These are phyloP conservation scores for Crocuta crocuta DNA, from an alignment of 2,113 vertebrate species.

Conservation along the genomic window DNA sequence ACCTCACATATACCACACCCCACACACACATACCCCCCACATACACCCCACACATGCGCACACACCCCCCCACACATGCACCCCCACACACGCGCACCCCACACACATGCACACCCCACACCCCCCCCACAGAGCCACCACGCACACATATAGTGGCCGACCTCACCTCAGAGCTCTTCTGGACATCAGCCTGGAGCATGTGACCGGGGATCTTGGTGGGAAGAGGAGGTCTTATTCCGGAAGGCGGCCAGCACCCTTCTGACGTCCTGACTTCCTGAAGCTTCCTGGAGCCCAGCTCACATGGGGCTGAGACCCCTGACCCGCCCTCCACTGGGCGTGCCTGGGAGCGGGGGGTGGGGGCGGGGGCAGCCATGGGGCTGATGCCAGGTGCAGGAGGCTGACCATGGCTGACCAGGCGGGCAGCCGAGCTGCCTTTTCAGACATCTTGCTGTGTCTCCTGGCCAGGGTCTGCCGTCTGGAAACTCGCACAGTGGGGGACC, in stretches of 20 bases:
- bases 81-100: too few species aligned
- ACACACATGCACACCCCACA: too few species aligned
- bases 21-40: too few species aligned
- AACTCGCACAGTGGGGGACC: too few species aligned
- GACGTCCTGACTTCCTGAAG: neutral
- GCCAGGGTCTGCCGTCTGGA: neutral
- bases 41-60: too few species aligned
- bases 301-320: neutral
- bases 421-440: neutral
- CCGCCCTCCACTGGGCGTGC: neutral
- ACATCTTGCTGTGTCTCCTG: neutral
- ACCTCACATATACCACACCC: too few species aligned
- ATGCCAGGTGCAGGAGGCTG: neutral
- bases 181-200: neutral
- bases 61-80: too few species aligned
- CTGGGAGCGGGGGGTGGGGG: accelerated
- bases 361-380: neutral
- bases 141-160: accelerated
- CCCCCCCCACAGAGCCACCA: too few species aligned
- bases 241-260: neutral
- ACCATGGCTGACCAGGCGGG: neutral
- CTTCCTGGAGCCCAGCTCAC: neutral
- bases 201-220: neutral
- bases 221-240: neutral
- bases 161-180: neutral